phyloP scores from a whole-genome alignment of 2,797 vertebrate species.

The Macropus fuliginosus region DNA sequence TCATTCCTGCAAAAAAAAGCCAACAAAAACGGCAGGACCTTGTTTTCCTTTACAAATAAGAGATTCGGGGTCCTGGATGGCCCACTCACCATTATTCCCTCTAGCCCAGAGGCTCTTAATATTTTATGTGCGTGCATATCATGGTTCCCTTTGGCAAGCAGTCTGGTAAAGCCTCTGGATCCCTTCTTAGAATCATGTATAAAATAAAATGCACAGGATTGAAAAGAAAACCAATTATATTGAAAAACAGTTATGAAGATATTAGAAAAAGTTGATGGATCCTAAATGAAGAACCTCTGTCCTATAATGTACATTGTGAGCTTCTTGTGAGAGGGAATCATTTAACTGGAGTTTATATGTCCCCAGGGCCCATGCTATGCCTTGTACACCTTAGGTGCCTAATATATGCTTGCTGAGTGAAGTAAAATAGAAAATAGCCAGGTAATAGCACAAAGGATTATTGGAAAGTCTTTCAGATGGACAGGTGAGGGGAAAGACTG shows the following conservation, averaged over 20 bases:
- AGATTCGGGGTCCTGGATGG: not conserved
- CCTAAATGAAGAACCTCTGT: not conserved
- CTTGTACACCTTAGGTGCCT: not conserved
- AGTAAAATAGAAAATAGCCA: not conserved
- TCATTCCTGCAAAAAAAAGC: not conserved
- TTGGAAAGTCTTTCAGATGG: not conserved
- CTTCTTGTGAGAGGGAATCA: not conserved
- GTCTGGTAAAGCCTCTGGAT: not conserved
- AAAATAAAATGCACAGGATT: not conserved
- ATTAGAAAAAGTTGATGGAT: not conserved
- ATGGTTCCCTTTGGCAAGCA: not conserved
- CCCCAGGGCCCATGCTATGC: not conserved
- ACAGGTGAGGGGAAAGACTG: not conserved
- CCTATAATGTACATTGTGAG: not conserved
- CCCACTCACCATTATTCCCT: not conserved
- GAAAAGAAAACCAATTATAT: not conserved
- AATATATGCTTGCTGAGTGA: not conserved
- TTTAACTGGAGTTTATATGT: not conserved
- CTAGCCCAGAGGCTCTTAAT: not conserved
- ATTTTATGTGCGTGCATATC: not conserved
- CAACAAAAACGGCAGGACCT: not conserved
- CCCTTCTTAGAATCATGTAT: not conserved
- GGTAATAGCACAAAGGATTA: not conserved
- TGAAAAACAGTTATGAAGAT: not conserved
- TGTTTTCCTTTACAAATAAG: slow-evolving; percentile 28